Percentiles rank a stretch among this genome's conserved stretches.
Conservation (phyloP, 2,888 invertebrate genomes). For the Mimachlamys varia region DNA sequence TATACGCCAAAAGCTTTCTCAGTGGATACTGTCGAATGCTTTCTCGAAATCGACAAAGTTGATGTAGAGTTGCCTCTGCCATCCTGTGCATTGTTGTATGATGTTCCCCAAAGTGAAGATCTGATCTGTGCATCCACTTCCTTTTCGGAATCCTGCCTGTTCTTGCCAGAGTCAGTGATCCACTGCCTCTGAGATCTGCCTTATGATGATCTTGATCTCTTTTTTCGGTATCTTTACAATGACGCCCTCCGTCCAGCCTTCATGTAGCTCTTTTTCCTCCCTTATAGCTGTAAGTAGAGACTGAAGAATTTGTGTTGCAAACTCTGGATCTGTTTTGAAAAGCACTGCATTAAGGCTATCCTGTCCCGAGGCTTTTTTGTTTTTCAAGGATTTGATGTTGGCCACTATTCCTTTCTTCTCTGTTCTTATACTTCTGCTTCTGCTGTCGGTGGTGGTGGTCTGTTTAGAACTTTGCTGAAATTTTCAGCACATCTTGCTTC, state of each 20-base stretch:
- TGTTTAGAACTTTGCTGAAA: slow-evolving; percentile 29
- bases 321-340: slow-evolving; percentile 49
- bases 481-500: slow-evolving; percentile 23
- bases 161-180: too few relatives aligned
- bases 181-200: too few relatives aligned
- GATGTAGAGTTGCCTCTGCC: slow-evolving; percentile 48
- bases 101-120: slow-evolving; percentile 51
- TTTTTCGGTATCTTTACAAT: slow-evolving; percentile 51
- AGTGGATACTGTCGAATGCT: too few relatives aligned
- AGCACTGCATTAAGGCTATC: slow-evolving; percentile 42
- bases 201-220: slow-evolving; percentile 43
- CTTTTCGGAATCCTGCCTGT: slow-evolving; percentile 52
- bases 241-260: slow-evolving; percentile 1
- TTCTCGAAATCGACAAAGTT: slow-evolving; percentile 41
- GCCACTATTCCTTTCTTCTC: neutral
- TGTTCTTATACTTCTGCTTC: neutral
- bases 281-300: slow-evolving; percentile 34
- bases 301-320: slow-evolving; percentile 45
- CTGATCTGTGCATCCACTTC: slow-evolving; percentile 51
- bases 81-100: slow-evolving; percentile 52
- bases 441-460: neutral
- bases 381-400: slow-evolving; percentile 37
- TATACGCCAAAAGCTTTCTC: too few relatives aligned
- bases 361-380: slow-evolving; percentile 43
- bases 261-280: slow-evolving; percentile 24